phyloP scores from a whole-genome alignment of 2,113 vertebrate species.

The Ictalurus furcatus region DNA sequence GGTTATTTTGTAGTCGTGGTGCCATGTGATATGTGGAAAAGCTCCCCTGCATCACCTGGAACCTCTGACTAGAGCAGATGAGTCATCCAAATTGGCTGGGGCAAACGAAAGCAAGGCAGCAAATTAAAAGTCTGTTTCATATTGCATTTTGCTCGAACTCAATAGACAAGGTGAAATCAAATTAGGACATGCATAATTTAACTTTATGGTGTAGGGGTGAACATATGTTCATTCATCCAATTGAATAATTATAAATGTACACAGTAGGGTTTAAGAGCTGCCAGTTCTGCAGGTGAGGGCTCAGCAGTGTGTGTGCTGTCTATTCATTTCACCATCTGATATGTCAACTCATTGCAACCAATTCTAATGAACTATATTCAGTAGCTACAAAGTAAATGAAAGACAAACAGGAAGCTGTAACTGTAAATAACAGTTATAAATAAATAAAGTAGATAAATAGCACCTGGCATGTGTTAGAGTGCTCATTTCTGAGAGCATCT shows the following conservation, averaged over 20 bases:
- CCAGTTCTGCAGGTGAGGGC: constrained; percentile 66
- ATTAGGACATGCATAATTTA: constrained; percentile 76
- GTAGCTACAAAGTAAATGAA: not conserved
- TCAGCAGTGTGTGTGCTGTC: constrained; percentile 34
- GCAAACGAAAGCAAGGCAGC: constrained; percentile 51
- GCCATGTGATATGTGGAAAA: constrained; percentile 39
- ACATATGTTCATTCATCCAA: constrained; percentile 78
- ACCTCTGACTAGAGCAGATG: constrained; percentile 45
- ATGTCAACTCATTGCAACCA: constrained; percentile 9
- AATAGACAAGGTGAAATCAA: constrained; percentile 61
- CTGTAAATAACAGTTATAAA: not conserved
- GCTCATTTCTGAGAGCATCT: not conserved
- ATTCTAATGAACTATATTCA: not conserved
- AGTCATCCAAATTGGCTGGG: constrained; percentile 41
- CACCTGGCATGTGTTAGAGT: not conserved
- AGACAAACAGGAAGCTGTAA: not conserved
- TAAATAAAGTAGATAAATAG: not conserved
- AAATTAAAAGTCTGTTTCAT: constrained; percentile 60
- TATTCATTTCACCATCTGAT: constrained; percentile 5
- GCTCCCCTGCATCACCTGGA: constrained; percentile 31
- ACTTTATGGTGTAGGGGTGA: constrained; percentile 71
- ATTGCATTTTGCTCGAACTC: constrained; percentile 57
- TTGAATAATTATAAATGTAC: constrained; percentile 74
- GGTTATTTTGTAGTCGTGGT: constrained; percentile 19
- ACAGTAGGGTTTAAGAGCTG: constrained; percentile 68